Evolutionary conservation across 2,113 vertebrate genomes (phyloP), one percentile per base, ranked within the genome.

Genomic region (Vidua macroura): DNA sequence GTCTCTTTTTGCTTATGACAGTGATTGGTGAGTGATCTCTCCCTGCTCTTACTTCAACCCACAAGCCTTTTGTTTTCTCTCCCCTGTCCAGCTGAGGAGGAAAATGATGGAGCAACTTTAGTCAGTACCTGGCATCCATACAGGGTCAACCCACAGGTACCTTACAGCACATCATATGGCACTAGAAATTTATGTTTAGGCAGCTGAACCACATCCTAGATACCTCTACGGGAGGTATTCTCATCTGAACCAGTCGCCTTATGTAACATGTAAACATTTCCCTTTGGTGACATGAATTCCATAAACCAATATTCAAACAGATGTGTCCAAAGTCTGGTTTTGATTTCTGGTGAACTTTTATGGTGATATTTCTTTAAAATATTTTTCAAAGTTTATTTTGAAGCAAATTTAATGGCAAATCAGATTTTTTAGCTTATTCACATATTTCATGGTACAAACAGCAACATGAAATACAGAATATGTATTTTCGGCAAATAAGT

Each of bases 31-130:
- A 55, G 3, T 33, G 9, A 58, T 48, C 21, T 67, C 30, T 37
- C 33, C 13, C 33, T 66, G 22, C 33, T 28, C 15, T 46, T 56
- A 16, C 39, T 15, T 62, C 0, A 0, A 31, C 4, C 30, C 16
- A n/a, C 0, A 0, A 66, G 4, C 15, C 4, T 56, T 56, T 56
- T 0, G 0, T 39, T 70, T 86, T 66, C 7, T 56, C 5, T 82
- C 19, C 17, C 10, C 4, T 20, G 11, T 27, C n/a, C 49, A 15
- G 12, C 7, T 15, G 2, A 68, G 22, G 12, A 80, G 5, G 9
- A 11, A 35, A 80, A 28, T 19, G 10, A 53, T 9, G 11, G 7
- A 76, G 15, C 0, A 1, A 20, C 19, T 81, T 51, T 59, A 31
- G 9, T 92, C n/a, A 9, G 18, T 41, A 48, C 6, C 10, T 49